Evolutionary conservation across 2,888 invertebrate genomes (phyloP), one percentile per base, ranked within the genome.

Genomic region (Tridacna gigas): DNA sequence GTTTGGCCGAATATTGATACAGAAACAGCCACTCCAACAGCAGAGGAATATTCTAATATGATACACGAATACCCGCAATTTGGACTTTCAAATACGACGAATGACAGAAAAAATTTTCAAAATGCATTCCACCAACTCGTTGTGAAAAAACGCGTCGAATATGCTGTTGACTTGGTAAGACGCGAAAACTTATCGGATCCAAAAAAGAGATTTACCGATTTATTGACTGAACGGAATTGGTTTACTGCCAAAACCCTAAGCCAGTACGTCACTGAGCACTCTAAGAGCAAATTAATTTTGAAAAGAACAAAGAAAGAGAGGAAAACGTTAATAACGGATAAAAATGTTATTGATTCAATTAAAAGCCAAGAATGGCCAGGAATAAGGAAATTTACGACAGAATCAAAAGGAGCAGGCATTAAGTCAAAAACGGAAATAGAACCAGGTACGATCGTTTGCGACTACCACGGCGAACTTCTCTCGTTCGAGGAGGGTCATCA

Each of bases 381-480:
- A 26, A 20, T 3, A 12, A 26, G 28, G 26, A 65, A 65, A 26
- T 26, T 65, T 20, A 65, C 65, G 0, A 2, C 25, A 18, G 65
- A 65, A 65, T 26, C 65, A 18, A 75, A 75, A 63, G n/a, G 65
- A 15, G 25, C 22, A 3, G 75, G 45, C 3, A 22, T 47, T 47
- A 63, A 45, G 7, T 61, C 75, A 15, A 25, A 47, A 9, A 63
- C 22, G 0, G 65, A 37, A n/a, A 63, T 75, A 11, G 15, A 28
- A 15, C n/a, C 18, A 5, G 65, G 47, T 13, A 25, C 61, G 20
- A n/a, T 65, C 12, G 45, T 75, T 12, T 65, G 47, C 22, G 75
- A 75, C 25, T 65, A 75, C 25, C 75, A 75, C 22, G 47, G 75
- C 20, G 22, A 45, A 15, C 37, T 74, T 1, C 45, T 65, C 22